Evolutionary conservation across 2,888 invertebrate genomes (phyloP).

Genomic region (Carpatolechia fugitivella): DNA sequence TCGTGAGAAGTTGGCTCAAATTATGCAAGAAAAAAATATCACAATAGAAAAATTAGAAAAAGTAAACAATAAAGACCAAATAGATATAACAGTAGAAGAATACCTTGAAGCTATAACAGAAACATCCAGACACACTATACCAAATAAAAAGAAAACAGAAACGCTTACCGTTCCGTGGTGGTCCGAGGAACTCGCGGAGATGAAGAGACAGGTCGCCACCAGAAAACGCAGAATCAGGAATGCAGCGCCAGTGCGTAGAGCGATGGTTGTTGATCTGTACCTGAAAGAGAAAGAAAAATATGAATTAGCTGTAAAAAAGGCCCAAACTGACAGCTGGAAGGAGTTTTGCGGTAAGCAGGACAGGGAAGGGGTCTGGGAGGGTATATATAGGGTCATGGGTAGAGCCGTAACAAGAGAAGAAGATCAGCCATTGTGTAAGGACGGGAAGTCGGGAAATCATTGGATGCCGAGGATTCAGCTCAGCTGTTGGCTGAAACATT

Average conservation of each 20-base stretch:
- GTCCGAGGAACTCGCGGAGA: background rate
- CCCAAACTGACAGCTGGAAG: too few species aligned
- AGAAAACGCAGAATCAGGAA: background rate
- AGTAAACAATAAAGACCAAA: background rate
- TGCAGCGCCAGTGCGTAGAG: conserved; percentile 16
- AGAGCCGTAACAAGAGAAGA: conserved; percentile 11
- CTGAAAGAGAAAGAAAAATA: conserved; percentile 15
- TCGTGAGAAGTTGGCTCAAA: background rate
- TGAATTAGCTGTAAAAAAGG: background rate
- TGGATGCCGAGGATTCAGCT: too few species aligned
- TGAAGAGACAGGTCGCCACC: background rate
- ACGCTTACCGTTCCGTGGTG: conserved; percentile 1
- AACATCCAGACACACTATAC: background rate
- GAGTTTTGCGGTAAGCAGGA: conserved; percentile 20
- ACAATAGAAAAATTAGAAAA: background rate
- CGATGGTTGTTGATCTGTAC: conserved; percentile 10
- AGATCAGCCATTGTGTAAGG: background rate
- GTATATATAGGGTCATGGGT: too few species aligned
- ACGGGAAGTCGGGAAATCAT: too few species aligned
- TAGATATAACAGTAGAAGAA: background rate
- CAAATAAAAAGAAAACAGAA: background rate
- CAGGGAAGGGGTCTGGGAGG: conserved; percentile 15
- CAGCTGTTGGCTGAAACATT: too few species aligned
- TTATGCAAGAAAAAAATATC: background rate
- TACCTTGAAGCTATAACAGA: background rate